Conservation (phyloP, 2,797 vertebrate species). For the Champsocephalus esox region DNA sequence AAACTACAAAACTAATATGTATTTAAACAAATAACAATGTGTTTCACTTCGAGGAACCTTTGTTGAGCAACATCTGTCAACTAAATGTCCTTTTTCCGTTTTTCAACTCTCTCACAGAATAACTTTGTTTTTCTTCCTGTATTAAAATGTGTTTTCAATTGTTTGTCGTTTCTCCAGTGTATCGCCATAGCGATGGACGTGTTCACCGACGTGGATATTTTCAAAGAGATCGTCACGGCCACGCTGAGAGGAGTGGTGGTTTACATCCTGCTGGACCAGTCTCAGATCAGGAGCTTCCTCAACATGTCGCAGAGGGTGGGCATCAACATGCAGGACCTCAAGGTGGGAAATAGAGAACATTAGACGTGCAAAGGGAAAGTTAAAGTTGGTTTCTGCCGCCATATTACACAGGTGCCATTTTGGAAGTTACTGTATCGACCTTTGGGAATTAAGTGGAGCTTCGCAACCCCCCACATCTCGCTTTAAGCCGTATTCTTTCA, state of each 20-base stretch:
- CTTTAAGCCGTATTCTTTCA: neutral
- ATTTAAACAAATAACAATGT: neutral
- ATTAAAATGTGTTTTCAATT: neutral
- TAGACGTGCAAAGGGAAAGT: neutral
- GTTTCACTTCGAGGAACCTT: neutral
- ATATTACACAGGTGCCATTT: neutral
- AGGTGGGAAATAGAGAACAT: conserved; percentile 82
- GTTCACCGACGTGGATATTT: conserved; percentile 95
- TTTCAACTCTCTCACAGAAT: neutral
- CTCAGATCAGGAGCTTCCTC: conserved; percentile 88
- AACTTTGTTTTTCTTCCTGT: neutral
- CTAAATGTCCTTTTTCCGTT: neutral
- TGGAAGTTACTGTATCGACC: neutral
- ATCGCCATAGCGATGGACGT: conserved; percentile 94
- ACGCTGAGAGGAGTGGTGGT: conserved; percentile 88
- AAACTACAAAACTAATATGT: no score
- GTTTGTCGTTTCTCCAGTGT: conserved; percentile 78
- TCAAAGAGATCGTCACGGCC: conserved; percentile 89
- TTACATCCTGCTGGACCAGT: conserved; percentile 92
- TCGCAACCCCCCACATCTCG: neutral
- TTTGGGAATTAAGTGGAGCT: neutral
- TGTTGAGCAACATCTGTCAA: neutral
- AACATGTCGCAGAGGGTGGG: conserved; percentile 89
- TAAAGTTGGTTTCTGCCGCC: no score
- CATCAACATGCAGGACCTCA: conserved; percentile 88